phyloP scores from a whole-genome alignment of 2,888 invertebrate genomes.

The Acleris sparsana region DNA sequence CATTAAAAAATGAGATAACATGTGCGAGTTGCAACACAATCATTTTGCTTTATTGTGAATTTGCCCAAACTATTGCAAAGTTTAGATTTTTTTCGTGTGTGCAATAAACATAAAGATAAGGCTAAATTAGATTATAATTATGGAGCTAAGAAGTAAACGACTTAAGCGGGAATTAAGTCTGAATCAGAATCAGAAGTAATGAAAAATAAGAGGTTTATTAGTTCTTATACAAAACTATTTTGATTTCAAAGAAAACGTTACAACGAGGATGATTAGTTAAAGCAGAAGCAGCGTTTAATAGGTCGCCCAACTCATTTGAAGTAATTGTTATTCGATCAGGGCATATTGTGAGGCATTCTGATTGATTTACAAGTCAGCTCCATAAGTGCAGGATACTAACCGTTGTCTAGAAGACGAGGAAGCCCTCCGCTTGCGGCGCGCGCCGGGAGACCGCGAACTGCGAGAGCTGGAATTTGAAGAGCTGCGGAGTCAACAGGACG shows the following conservation, averaged over 20 bases:
- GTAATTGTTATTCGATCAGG: neutral
- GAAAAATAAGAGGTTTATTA: neutral
- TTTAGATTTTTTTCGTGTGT: neutral
- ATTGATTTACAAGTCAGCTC: slow-evolving; percentile 25
- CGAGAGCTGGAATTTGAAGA: slow-evolving; percentile 84
- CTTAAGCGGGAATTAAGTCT: slow-evolving; percentile 2
- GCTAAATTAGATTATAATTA: slow-evolving; percentile 5
- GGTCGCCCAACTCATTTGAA: too few species aligned
- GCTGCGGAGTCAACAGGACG: slow-evolving; percentile 75
- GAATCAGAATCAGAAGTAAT: neutral
- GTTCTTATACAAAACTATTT: too few species aligned
- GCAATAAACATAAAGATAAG: neutral
- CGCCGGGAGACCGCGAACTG: slow-evolving; percentile 71
- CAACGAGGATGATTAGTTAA: neutral
- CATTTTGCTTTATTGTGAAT: too few species aligned
- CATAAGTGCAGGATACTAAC: slow-evolving; percentile 51
- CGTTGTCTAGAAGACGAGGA: slow-evolving; percentile 78
- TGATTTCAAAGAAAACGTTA: too few species aligned
- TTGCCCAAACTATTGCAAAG: neutral
- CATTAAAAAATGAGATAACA: too few species aligned
- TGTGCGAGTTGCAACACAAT: too few species aligned
- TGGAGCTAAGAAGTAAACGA: slow-evolving; percentile 17
- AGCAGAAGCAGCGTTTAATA: too few species aligned
- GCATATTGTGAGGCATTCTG: neutral
- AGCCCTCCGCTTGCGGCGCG: slow-evolving; percentile 70